A percentile compares a stretch with the other conserved stretches of the same genome.
Conservation (phyloP, 1,140 invertebrate genomes). For the Bacillus rossius region DNA sequence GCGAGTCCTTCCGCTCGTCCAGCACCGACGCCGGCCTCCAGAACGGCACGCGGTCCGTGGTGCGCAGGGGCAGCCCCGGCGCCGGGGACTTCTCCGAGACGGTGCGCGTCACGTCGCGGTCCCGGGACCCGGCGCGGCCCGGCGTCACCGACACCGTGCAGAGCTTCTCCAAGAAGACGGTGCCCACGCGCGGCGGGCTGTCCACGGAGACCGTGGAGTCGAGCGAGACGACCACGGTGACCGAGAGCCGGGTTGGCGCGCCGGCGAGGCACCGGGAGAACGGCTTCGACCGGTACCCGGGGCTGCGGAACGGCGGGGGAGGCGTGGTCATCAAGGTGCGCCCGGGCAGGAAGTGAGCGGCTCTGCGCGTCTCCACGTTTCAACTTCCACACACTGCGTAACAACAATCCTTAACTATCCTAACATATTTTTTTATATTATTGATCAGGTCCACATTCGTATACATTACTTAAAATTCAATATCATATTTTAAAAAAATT, state of each 20-base stretch:
- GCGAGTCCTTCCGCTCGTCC: conserved; percentile 27
- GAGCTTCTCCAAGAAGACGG: conserved; percentile 56
- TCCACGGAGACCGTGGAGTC: conserved; percentile 58
- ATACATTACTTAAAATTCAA: too few species aligned
- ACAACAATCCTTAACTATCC: too few species aligned
- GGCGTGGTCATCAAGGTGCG: conserved; percentile 47
- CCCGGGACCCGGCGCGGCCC: conserved; percentile 54
- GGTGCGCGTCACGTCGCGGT: conserved; percentile 56
- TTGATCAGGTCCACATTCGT: too few species aligned
- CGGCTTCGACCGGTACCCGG: conserved; percentile 39
- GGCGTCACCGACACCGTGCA: conserved; percentile 61
- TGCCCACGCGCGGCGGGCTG: conserved; percentile 54
- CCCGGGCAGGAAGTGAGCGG: conserved; percentile 5
- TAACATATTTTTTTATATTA: too few species aligned
- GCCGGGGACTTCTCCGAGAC: conserved; percentile 66
- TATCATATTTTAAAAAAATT: too few species aligned
- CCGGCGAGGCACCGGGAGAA: conserved; percentile 37
- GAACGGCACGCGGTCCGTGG: conserved; percentile 24
- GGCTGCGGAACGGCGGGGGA: conserved; percentile 43
- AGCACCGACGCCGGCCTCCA: conserved; percentile 15
- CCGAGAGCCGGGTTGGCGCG: conserved; percentile 50
- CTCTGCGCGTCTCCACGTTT: too few species aligned
- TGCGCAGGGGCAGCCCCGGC: conserved; percentile 51
- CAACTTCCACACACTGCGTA: too few species aligned
- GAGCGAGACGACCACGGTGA: conserved; percentile 59